Base-by-base conservation (phyloP, 1,140 invertebrate species). In the Drosophila subobscura region DNA sequence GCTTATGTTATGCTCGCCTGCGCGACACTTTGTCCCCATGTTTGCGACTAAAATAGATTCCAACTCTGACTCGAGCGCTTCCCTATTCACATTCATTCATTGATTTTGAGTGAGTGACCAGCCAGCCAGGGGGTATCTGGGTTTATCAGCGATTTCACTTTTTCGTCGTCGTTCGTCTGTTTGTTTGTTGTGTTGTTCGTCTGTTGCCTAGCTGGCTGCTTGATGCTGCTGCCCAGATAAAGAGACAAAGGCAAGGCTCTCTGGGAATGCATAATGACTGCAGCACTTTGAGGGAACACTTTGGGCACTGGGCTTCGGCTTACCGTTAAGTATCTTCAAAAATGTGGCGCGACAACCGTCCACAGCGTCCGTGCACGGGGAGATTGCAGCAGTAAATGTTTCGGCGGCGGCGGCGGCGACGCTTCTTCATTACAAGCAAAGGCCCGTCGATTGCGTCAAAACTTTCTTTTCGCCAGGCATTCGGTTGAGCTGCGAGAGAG, bases 91-190 rank as follows among this genome's bases (percentile, higher is more conserved):
- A 55, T 57, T 67, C 65, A 79, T 58, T 74, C 44, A 70, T 57
- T 56, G 42, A 57, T 41, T 8, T 27, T 16, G 25, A 22, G 12
- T 46, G 46, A 12, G 40, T 53, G 49, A 55, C 51, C 66, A 64
- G 53, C 46, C 50, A 68, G 42, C 33, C n/a, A 12, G 45, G 40
- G 40, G 63, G 53, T 47, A 75, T 75, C 60, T 55, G 41, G 61
- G 77, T 74, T 81, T 86, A 85, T 85, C 83, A 86, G 81, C 73
- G 83, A 85, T 85, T 85, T 85, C 81, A 86, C 81, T 85, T 85
- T 85, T 7, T 46, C 33, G 46, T 61, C 63, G 41, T 40, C 42
- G 51, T 20, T 25, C 27, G 44, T 52, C 47, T 59, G 53, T 44
- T 64, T 49, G 60, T 66, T 53, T 45, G 45, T 57, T 57, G 50